Percentiles rank a stretch among this genome's conserved stretches.
phyloP scores from a whole-genome alignment of 1,140 invertebrate species.

The Habropoda laboriosa region DNA sequence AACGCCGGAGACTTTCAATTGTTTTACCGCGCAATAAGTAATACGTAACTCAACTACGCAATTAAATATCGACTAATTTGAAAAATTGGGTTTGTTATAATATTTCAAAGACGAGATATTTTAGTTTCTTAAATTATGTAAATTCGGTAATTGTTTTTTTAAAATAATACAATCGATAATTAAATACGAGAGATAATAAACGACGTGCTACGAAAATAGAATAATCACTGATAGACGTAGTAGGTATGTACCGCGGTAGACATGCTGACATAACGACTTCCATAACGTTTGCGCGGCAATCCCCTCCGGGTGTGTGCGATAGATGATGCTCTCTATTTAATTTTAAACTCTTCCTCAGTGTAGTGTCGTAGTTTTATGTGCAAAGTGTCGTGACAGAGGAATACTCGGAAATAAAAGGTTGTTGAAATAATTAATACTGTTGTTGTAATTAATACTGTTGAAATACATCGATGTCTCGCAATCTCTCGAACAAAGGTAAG shows the following conservation, averaged over 20 bases:
- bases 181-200: background rate
- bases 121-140: too few species aligned
- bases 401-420: background rate
- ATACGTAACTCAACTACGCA: background rate
- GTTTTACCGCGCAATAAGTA: background rate
- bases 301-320: fast-evolving
- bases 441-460: too few species aligned
- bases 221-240: slow-evolving; percentile 5
- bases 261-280: background rate
- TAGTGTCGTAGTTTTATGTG: too few species aligned
- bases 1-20: background rate
- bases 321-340: background rate
- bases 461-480: background rate
- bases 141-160: too few species aligned
- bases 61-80: background rate
- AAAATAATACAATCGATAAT: background rate
- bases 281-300: background rate
- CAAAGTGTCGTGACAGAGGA: too few species aligned
- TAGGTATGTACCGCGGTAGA: background rate
- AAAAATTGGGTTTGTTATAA: too few species aligned
- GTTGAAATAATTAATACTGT: too few species aligned
- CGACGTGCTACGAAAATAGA: background rate
- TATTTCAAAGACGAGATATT: too few species aligned
- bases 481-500: background rate
- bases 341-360: background rate